Base-by-base conservation (phyloP, 2,113 vertebrate species). In the Pithys albifrons region DNA sequence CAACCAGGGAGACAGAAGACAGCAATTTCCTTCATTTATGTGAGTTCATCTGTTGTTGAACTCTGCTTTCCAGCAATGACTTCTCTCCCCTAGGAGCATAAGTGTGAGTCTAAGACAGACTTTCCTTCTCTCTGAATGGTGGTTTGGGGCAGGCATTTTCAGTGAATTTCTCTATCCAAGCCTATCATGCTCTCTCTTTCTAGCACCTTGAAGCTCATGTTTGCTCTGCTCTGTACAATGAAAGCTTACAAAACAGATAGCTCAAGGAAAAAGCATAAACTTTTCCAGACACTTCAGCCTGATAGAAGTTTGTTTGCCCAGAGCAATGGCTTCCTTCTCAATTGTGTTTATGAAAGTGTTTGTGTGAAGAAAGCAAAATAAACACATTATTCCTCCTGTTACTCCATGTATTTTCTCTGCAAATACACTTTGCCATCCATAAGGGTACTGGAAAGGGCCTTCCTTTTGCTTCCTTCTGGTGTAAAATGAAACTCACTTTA, bases 401-500 rank as follows among this genome's bases (percentile, higher is more conserved):
- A 55, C 24, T 88, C 39, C 35, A n/a, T 69, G 61, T 78, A 79
- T 92, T 91, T 87, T 90, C 73, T 92, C 61, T 94, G 79, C 39
- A 91, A 94, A 88, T 88, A 88, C 48, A 49, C 27, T 90, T 88
- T 85, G 16, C 14, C 48, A 84, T 94, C 92, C 85, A 74, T 67
- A 24, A 81, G 80, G 80, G 61, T 89, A 58, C 19, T 85, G 54
- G n/a, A 74, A 91, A 62, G 37, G 48, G 13, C 35, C 73, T 96
- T 91, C 57, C 17, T 91, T 93, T 84, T 85, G 4, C 57, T 69
- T 84, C 49, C 25, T 85, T 85, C 35, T 82, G 28, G 12, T 71
- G 39, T 70, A 85, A 97, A 8, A 37, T 91, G 72, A 96, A 95
- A 91, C 39, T 59, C 41, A 35, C 67, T 88, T 90, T 55, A 71